Evolutionary conservation across 2,888 invertebrate species (phyloP).

Genomic region (Hedya salicella): DNA sequence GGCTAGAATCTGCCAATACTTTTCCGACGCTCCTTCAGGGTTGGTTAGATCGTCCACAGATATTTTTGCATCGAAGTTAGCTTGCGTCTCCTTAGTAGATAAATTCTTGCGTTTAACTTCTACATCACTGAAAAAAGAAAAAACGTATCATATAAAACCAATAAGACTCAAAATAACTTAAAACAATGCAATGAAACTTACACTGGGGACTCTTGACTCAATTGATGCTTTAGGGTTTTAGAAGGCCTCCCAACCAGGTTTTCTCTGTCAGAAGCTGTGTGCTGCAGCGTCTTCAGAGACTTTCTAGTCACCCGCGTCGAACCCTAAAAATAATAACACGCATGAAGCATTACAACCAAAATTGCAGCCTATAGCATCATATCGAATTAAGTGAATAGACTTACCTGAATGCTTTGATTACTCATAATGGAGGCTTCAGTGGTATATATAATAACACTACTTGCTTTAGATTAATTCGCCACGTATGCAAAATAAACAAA

Average conservation of each 20-base stretch:
- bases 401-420: conserved; percentile 41
- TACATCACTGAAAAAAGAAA: conserved; percentile 62
- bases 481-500: not conserved
- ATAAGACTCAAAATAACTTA: not conserved
- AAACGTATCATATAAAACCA: not conserved
- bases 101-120: conserved; percentile 80
- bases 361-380: conserved; percentile 8
- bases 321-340: conserved; percentile 68
- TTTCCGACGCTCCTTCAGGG: conserved; percentile 88
- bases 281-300: conserved; percentile 90
- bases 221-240: conserved; percentile 79
- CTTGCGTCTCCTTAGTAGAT: conserved; percentile 86
- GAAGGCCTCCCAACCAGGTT: conserved; percentile 89
- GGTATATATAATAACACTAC: not conserved
- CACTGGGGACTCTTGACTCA: conserved; percentile 79
- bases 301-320: conserved; percentile 86
- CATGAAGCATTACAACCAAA: not conserved
- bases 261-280: conserved; percentile 89
- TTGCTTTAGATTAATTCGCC: not conserved
- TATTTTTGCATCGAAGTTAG: conserved; percentile 82
- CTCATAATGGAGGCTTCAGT: conserved; percentile 38
- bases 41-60: conserved; percentile 89
- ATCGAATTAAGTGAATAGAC: not conserved
- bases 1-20: conserved; percentile 91
- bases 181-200: conserved; percentile 58